phyloP scores from a whole-genome alignment of 2,797 vertebrate genomes.

The Enteromius trimaculatus region DNA sequence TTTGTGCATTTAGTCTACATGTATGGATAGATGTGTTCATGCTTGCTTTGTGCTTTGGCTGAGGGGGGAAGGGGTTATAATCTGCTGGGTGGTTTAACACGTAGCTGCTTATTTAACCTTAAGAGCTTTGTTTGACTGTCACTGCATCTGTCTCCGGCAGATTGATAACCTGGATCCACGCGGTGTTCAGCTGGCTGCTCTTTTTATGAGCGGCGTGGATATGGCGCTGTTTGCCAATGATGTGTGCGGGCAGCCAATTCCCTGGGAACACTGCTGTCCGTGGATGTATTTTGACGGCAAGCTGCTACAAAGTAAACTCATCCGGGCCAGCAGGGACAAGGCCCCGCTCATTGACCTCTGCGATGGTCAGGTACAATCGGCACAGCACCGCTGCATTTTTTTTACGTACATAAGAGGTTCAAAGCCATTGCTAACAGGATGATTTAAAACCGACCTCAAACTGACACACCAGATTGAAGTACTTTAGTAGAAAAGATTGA shows the following conservation, averaged over 20 bases:
- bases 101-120: background rate
- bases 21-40: slow-evolving; percentile 13
- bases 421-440: background rate
- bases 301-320: slow-evolving; percentile 93
- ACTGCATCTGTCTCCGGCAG: slow-evolving; percentile 73
- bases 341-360: slow-evolving; percentile 97
- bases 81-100: slow-evolving; percentile 1
- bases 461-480: background rate
- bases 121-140: background rate
- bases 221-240: slow-evolving; percentile 96
- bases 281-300: slow-evolving; percentile 99
- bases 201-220: slow-evolving; percentile 96
- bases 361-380: slow-evolving; percentile 91
- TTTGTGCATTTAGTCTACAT: slow-evolving; percentile 24
- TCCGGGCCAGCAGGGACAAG: slow-evolving; percentile 90
- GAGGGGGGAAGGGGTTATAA: background rate
- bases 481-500: background rate
- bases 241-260: slow-evolving; percentile 91
- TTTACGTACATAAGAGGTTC: background rate
- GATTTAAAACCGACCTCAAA: background rate
- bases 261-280: slow-evolving; percentile 96
- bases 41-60: slow-evolving; percentile 31
- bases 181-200: slow-evolving; percentile 91
- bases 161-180: slow-evolving; percentile 93
- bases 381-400: background rate